These are phyloP conservation scores for Myanophis thanlyinensis DNA, from an alignment of 2,113 vertebrate species.

Conservation along the genomic window DNA sequence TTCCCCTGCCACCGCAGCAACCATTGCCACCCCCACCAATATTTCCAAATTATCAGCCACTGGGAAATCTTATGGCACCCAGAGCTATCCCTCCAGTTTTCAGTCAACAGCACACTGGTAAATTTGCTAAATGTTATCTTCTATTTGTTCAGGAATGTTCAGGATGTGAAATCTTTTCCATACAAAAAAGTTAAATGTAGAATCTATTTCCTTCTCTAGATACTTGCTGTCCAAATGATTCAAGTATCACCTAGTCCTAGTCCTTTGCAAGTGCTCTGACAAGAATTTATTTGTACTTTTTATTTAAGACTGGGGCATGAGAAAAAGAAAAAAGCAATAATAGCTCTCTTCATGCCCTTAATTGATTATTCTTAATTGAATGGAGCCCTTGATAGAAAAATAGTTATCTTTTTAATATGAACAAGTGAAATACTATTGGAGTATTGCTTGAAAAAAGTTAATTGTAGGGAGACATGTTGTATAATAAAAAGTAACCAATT, in stretches of 20 bases:
- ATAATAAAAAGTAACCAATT: background rate
- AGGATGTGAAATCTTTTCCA: background rate
- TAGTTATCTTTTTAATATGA: background rate
- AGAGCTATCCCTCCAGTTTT: slow-evolving; percentile 78
- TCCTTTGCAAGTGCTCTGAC: background rate
- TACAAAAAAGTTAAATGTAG: background rate
- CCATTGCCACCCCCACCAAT: slow-evolving; percentile 76
- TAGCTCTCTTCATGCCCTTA: background rate
- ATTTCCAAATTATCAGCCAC: slow-evolving; percentile 79
- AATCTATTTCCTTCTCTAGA: background rate
- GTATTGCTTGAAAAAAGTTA: background rate
- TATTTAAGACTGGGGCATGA: background rate
- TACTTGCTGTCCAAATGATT: background rate
- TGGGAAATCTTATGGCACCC: slow-evolving; percentile 74
- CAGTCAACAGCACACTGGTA: slow-evolving; percentile 71
- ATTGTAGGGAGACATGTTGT: background rate
- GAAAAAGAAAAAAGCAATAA: background rate
- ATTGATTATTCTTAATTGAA: background rate
- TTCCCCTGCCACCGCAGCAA: slow-evolving; percentile 79
- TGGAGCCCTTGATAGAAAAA: background rate
- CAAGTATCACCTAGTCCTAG: background rate
- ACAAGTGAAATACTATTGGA: background rate
- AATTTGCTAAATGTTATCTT: background rate
- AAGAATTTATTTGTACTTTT: background rate
- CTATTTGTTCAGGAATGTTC: background rate